Percentiles rank a stretch among this genome's conserved stretches.
Conservation (phyloP, 2,797 vertebrate species). For the Chiloscyllium punctatum region DNA sequence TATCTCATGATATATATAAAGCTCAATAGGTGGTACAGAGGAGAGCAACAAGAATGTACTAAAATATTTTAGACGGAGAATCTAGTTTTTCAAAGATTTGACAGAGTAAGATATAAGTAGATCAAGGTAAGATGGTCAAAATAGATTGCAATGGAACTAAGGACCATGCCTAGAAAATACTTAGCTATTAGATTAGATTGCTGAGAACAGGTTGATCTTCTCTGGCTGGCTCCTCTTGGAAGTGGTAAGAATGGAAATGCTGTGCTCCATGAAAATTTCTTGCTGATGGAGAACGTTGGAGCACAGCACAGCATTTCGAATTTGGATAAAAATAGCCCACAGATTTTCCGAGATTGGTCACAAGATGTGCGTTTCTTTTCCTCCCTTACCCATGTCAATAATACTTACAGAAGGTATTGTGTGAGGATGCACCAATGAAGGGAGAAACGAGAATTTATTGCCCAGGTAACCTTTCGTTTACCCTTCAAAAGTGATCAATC, state of each 20-base stretch:
- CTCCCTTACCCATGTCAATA: neutral
- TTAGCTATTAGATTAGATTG: neutral
- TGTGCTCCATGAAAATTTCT: neutral
- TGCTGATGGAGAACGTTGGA: neutral
- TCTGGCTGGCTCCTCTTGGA: neutral
- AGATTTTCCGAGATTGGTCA: neutral
- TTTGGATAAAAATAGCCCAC: neutral
- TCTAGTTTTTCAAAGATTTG: neutral
- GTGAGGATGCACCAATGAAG: neutral
- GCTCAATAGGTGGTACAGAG: neutral
- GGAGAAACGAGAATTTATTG: neutral
- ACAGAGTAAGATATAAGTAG: neutral
- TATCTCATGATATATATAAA: neutral
- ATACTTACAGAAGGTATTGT: neutral
- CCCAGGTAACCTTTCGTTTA: neutral
- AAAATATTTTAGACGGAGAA: neutral
- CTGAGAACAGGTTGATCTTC: neutral
- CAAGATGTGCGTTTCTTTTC: neutral
- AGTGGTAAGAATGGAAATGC: neutral
- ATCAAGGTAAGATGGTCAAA: neutral
- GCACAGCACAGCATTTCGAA: neutral
- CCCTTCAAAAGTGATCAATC: neutral
- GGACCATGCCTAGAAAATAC: neutral
- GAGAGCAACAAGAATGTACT: neutral
- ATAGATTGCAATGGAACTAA: neutral